phyloP scores from a whole-genome alignment of 2,888 invertebrate species.

The Syrphus vitripennis region DNA sequence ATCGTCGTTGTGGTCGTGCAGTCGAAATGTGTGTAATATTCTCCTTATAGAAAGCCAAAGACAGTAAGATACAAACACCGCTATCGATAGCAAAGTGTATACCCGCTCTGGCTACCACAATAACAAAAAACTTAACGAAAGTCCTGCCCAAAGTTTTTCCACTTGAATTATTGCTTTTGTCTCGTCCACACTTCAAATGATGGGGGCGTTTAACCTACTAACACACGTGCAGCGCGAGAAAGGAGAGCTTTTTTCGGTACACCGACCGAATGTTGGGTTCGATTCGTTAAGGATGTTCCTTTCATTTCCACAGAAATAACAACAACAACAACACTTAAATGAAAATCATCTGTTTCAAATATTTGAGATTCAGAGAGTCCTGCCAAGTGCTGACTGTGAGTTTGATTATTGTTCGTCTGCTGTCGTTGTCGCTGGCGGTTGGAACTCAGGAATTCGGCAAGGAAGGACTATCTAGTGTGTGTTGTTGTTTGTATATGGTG shows the following conservation, averaged over 20 bases:
- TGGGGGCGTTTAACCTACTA: conserved; percentile 72
- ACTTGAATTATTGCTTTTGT: conserved; percentile 66
- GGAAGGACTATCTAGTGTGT: conserved; percentile 52
- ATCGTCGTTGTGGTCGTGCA: too few species aligned
- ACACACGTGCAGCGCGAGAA: conserved; percentile 29
- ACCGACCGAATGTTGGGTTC: conserved; percentile 6
- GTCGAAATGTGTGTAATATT: conserved; percentile 10
- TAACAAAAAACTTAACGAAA: conserved; percentile 56
- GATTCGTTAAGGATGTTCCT: neutral
- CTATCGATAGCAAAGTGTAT: conserved; percentile 1
- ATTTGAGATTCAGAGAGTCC: neutral
- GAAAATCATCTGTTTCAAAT: conserved; percentile 67
- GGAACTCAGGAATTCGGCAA: conserved; percentile 42
- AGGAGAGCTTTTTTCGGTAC: conserved; percentile 45
- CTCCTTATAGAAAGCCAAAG: neutral
- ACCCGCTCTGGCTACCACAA: neutral
- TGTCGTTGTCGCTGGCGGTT: conserved; percentile 47
- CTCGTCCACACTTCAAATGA: conserved; percentile 62
- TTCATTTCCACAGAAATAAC: neutral
- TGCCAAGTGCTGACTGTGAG: neutral
- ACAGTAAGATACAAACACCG: neutral
- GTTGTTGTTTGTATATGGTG: conserved; percentile 7
- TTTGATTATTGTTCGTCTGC: conserved; percentile 48
- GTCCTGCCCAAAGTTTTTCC: conserved; percentile 62
- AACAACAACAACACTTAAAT: neutral